A percentile compares a stretch with the other conserved stretches of the same genome.
phyloP scores from a whole-genome alignment of 2,113 vertebrate species.

The Anseranas semipalmata region DNA sequence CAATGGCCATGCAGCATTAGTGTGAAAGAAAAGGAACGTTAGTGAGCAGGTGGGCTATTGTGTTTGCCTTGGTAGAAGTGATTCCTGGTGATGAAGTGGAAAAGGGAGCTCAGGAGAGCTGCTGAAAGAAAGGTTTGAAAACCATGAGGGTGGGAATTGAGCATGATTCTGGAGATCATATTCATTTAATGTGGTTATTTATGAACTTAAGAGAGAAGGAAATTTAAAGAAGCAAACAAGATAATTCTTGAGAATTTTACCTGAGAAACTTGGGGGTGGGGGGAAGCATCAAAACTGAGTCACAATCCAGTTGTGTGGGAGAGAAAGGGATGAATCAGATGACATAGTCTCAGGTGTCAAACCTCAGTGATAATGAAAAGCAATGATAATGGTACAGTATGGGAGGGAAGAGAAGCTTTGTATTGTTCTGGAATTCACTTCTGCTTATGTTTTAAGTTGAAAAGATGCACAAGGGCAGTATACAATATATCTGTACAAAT shows the following conservation, averaged over 20 bases:
- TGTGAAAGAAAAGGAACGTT: not conserved
- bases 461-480: not conserved
- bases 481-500: not conserved
- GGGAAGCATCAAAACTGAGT: not conserved
- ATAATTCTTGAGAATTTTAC: not conserved
- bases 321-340: not conserved
- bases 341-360: not conserved
- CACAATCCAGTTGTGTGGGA: rapidly evolving
- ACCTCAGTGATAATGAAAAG: not conserved
- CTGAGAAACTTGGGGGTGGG: not conserved
- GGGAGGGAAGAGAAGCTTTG: not conserved
- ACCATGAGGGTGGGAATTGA: not conserved
- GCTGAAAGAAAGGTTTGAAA: not conserved
- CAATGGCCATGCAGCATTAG: rapidly evolving
- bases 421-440: not conserved
- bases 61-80: not conserved
- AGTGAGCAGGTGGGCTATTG: not conserved
- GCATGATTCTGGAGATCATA: rapidly evolving
- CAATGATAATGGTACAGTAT: not conserved
- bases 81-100: not conserved
- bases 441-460: not conserved
- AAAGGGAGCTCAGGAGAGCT: not conserved
- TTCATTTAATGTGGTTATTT: not conserved
- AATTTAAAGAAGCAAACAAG: not conserved
- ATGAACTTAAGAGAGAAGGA: not conserved